These are phyloP conservation scores for Pogonomyrmex californicus DNA, from an alignment of 1,140 invertebrate species.

Conservation along the genomic window DNA sequence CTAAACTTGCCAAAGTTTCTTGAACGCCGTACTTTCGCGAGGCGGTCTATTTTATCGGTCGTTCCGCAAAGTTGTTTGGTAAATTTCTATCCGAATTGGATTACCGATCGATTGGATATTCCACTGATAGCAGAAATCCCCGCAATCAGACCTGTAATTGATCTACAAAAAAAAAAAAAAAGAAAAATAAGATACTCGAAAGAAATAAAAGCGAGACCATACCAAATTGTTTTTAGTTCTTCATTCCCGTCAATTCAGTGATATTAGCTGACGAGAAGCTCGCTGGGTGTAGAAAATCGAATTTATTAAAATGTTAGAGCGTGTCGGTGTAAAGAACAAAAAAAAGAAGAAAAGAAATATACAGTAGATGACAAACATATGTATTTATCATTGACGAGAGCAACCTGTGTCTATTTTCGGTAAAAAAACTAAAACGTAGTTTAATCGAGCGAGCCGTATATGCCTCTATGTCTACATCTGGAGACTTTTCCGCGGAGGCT, in stretches of 20 bases:
- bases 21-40: background rate
- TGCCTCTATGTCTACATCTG: slow-evolving; percentile 45
- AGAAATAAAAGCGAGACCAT: background rate
- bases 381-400: slow-evolving; percentile 22
- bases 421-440: slow-evolving; percentile 41
- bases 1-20: background rate
- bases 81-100: slow-evolving; percentile 8
- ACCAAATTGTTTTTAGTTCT: background rate
- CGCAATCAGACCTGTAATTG: background rate
- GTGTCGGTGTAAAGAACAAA: slow-evolving; percentile 35
- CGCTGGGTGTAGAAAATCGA: slow-evolving; percentile 47
- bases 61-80: background rate
- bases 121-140: background rate
- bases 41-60: background rate
- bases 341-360: slow-evolving; percentile 28
- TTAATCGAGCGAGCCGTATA: slow-evolving; percentile 8
- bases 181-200: background rate
- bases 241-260: slow-evolving; percentile 25
- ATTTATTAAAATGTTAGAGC: slow-evolving; percentile 39
- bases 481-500: slow-evolving; percentile 41
- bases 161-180: background rate
- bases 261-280: slow-evolving; percentile 60
- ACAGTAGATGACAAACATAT: slow-evolving; percentile 12
- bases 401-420: slow-evolving; percentile 57
- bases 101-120: background rate